A percentile compares a stretch with the other conserved stretches of the same genome.
phyloP scores from a whole-genome alignment of 2,113 vertebrate species.

The Pluvianellus socialis region DNA sequence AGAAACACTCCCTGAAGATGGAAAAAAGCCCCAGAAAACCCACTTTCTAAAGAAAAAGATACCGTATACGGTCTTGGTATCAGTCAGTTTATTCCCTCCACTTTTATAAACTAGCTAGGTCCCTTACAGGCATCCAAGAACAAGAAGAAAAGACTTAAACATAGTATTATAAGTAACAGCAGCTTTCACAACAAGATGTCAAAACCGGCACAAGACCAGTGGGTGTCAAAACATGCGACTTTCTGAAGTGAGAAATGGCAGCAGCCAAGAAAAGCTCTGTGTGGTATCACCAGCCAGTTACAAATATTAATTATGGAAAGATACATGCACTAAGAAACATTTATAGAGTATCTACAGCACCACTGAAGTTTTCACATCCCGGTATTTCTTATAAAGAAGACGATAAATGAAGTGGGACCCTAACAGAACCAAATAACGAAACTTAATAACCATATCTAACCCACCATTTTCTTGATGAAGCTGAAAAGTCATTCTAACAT shows the following conservation, averaged over 20 bases:
- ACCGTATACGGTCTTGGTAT: fast-evolving
- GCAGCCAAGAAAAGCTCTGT: neutral
- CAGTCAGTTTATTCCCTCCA: neutral
- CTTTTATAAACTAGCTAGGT: neutral
- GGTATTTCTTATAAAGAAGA: neutral
- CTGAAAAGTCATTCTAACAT: neutral
- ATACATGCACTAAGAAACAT: neutral
- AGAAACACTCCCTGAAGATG: fast-evolving
- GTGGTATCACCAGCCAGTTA: neutral
- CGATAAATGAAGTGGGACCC: neutral
- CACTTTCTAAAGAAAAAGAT: neutral
- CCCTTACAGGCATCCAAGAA: neutral
- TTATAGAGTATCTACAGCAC: neutral
- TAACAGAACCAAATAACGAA: neutral
- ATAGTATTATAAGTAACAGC: fast-evolving
- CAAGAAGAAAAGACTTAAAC: neutral
- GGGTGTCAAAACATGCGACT: neutral
- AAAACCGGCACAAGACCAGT: neutral
- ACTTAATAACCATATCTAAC: neutral
- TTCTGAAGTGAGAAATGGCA: neutral
- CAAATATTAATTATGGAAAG: neutral
- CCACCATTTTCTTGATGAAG: neutral
- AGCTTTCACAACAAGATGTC: neutral
- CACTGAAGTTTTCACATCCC: neutral
- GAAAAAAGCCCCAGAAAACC: neutral